Evolutionary conservation across 2,888 invertebrate genomes (phyloP), one percentile per base, ranked within the genome.

Genomic region (Parascotia fuliginaria): DNA sequence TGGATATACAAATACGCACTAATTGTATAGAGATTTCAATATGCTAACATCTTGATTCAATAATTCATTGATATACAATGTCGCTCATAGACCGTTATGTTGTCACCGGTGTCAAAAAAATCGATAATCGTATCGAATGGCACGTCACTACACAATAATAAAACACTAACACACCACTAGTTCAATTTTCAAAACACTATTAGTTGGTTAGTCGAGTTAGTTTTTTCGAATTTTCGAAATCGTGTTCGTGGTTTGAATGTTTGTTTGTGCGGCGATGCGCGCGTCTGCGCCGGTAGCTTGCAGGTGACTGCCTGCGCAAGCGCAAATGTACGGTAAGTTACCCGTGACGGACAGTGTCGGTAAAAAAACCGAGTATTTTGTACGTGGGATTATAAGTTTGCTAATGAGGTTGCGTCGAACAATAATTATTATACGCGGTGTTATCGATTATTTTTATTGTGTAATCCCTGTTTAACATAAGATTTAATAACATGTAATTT

Each of bases 301-400:
- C 91, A 91, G 91, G 90, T 89, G 90, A 92, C 91, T 91, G 90
- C 78, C 77, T 53, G 75, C 74, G 77, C 76, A 37, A 42, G 70
- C 76, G 75, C 75, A 73, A 60, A 67, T 73, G 66, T 72, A 73
- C 66, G 66, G 66, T 69, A 73, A 75, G 61, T 74, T 79, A 79
- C 77, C 85, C 85, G 79, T 85, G 86, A 85, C 85, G 82, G 77
- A 64, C 64, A 42, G 49, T 52, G 59, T 52, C 47, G 42, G 59
- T 67, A 73, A 77, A 79, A 77, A 79, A 75, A 66, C 61, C 50
- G 73, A 71, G 59, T 64, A 73, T 73, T 77, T 77, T 65, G 70
- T 79, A 84, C 79, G 87, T 86, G 83, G 85, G 86, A 72, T 72
- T 65, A 66, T 61, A 54, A 59, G 55, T 63, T 66, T 31, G 42